Evolutionary conservation across 2,113 vertebrate genomes (phyloP).

Genomic region (Jaculus jaculus): DNA sequence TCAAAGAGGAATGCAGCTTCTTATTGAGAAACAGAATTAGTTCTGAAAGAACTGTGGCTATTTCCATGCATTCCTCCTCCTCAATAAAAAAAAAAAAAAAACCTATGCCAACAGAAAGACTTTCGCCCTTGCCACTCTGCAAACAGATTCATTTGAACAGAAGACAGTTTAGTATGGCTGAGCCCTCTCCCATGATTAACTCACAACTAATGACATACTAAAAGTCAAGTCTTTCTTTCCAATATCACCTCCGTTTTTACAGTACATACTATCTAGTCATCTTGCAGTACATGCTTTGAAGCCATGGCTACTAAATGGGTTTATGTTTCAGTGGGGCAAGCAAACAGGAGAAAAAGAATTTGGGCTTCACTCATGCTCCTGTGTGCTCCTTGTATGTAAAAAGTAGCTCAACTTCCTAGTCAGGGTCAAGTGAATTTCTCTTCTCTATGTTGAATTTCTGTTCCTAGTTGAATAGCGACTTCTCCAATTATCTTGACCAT

Average conservation of each 20-base stretch:
- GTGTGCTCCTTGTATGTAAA: neutral
- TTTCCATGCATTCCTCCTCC: neutral
- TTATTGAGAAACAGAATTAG: neutral
- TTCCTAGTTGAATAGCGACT: neutral
- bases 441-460: neutral
- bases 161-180: neutral
- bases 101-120: too few relatives aligned
- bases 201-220: neutral
- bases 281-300: neutral
- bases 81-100: too few relatives aligned
- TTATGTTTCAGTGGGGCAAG: neutral
- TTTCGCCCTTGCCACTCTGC: neutral
- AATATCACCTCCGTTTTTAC: too few relatives aligned
- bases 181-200: neutral
- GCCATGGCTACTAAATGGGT: neutral
- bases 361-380: neutral
- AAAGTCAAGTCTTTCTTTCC: neutral
- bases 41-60: neutral
- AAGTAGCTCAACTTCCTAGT: neutral
- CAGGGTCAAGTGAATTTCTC: neutral
- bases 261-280: neutral
- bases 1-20: neutral
- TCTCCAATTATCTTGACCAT: neutral
- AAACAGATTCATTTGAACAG: neutral
- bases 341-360: neutral